These are phyloP conservation scores for Rosalia funebris DNA, from an alignment of 2,888 invertebrate species.

Conservation along the genomic window DNA sequence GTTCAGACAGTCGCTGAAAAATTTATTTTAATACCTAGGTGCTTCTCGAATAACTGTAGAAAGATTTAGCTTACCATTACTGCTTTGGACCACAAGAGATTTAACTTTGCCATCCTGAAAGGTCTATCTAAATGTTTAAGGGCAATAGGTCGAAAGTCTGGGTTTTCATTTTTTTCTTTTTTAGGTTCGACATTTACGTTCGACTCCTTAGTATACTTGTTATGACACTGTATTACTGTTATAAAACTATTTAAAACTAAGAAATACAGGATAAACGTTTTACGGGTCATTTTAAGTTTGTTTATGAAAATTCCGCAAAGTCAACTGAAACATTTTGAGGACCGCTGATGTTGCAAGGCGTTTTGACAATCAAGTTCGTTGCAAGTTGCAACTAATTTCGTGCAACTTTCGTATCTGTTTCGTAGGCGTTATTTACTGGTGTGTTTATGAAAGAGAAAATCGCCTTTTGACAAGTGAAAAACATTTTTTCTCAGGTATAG, in stretches of 20 bases:
- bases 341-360: background rate
- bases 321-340: slow-evolving; percentile 12
- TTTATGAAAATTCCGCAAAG: too few species aligned
- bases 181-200: too few species aligned
- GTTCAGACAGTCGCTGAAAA: slow-evolving; percentile 80
- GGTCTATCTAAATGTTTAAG: slow-evolving; percentile 83
- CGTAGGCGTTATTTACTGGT: slow-evolving; percentile 58
- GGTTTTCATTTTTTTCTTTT: slow-evolving; percentile 59
- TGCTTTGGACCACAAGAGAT: slow-evolving; percentile 90
- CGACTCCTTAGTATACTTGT: slow-evolving; percentile 75
- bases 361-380: background rate
- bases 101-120: slow-evolving; percentile 90
- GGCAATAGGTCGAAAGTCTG: slow-evolving; percentile 57
- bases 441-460: slow-evolving; percentile 59
- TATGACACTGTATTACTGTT: slow-evolving; percentile 55
- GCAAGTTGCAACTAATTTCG: slow-evolving; percentile 11
- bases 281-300: too few species aligned
- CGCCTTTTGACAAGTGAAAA: slow-evolving; percentile 53
- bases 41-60: background rate
- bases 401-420: slow-evolving; percentile 37
- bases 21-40: background rate
- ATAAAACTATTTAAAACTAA: slow-evolving; percentile 4
- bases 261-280: background rate
- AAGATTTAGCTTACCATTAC: slow-evolving; percentile 74
- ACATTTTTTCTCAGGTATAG: slow-evolving; percentile 28